A percentile compares a stretch with the other conserved stretches of the same genome.
Conservation (phyloP, 2,888 invertebrate species). For the Mermis nigrescens region DNA sequence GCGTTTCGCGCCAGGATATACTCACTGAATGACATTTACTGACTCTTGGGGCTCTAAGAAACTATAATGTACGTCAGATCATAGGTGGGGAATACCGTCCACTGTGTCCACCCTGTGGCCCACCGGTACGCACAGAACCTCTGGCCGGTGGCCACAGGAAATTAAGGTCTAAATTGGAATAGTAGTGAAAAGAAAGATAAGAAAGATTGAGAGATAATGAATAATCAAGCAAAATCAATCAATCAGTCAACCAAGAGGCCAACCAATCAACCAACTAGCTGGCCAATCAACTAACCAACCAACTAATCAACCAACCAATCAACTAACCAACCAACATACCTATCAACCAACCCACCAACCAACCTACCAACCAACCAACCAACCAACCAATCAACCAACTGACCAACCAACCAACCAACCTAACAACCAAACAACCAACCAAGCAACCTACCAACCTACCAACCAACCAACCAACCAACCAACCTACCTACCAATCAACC, state of each 20-base stretch:
- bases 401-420: background rate
- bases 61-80: too few species aligned
- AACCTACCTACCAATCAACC: background rate
- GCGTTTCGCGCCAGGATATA: too few species aligned
- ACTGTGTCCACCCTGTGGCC: too few species aligned
- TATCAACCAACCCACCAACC: background rate
- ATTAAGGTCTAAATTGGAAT: too few species aligned
- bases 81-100: too few species aligned
- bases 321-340: background rate
- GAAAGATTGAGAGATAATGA: too few species aligned
- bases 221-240: background rate
- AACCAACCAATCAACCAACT: background rate
- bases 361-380: background rate
- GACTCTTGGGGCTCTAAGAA: too few species aligned
- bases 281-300: background rate
- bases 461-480: background rate
- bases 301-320: background rate
- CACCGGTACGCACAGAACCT: too few species aligned
- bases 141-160: too few species aligned
- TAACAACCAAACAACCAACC: background rate
- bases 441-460: background rate
- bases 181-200: too few species aligned
- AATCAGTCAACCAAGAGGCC: background rate
- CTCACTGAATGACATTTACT: too few species aligned
- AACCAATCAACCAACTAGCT: background rate